Evolutionary conservation across 2,888 invertebrate species (phyloP), one percentile per base, ranked within the genome.

Genomic region (Thereva unica): DNA sequence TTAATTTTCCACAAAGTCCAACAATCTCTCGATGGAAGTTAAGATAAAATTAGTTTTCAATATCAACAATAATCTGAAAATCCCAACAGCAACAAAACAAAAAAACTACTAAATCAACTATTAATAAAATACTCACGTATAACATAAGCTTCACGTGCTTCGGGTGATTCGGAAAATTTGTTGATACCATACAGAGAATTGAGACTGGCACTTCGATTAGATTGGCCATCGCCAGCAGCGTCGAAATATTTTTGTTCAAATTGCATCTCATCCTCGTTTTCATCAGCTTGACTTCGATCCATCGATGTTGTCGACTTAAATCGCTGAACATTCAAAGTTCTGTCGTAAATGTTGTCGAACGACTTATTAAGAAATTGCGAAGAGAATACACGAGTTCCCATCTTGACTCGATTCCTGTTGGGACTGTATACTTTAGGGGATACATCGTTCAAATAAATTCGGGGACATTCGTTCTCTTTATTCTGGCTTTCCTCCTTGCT

Each of bases 381-480:
- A 37, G 72, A 72, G 73, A 88, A 89, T 7, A 88, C 88, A 74
- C 88, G 84, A 6, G 88, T 89, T 7, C 89, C 90, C 89, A 89
- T 89, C 82, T 89, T 89, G 3, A 89, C 89, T 3, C 89, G 88
- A 72, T 85, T 83, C 69, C 88, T 82, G 72, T 87, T 82, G 41
- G 84, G 83, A 69, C 84, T 79, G 72, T 83, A 83, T 69, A 79
- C 55, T 56, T 61, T 61, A 7, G 66, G 66, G 41, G 68, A 64
- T 23, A 64, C 47, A 38, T 59, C 65, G 37, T 66, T 59, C 34
- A 64, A 4, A 45, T 59, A 47, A 44, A 65, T 53, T 64, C 66
- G 66, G 0, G 89, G 88, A 74, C 85, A 86, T 73, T 88, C 86
- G 76, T 90, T 89, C 76, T 89, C 89, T 74, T 89, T 89, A 75